Conservation (phyloP, 2,113 vertebrate genomes). For the Sus scrofa region T2T-Sscrofa CM000814.6:108768501-108769000, state of each 20-base stretch:
- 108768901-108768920: background rate
- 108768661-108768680: background rate
- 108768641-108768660: background rate
- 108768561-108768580: slow-evolving; percentile 69
- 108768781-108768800: background rate
- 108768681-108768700: background rate
- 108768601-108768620: slow-evolving; percentile 30
- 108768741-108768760: background rate
- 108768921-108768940: background rate
- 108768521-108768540: slow-evolving; percentile 71
- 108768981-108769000: background rate
- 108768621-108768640: background rate
- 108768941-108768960: background rate
- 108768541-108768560: slow-evolving; percentile 64
- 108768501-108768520: slow-evolving; percentile 36
- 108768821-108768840: background rate
- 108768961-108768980: background rate
- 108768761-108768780: background rate
- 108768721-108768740: background rate
- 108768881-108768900: background rate
- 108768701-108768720: slow-evolving; percentile 30
- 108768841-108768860: background rate
- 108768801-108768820: background rate
- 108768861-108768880: background rate
- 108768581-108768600: slow-evolving; percentile 47